These are phyloP conservation scores for Drosophila neocordata DNA, from an alignment of 1,140 invertebrate species.

Conservation along the genomic window DNA sequence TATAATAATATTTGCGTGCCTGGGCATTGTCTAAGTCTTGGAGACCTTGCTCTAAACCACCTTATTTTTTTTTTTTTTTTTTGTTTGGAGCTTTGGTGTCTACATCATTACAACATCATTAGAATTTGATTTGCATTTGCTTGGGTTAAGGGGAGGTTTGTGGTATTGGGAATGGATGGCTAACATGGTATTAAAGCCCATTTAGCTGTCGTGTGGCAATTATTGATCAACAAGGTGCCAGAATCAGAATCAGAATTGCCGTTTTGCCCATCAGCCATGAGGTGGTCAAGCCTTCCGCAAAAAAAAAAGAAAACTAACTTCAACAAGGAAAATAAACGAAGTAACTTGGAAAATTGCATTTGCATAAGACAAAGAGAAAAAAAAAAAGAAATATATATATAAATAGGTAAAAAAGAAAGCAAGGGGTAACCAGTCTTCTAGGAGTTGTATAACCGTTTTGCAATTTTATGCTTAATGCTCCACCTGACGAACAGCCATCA, in stretches of 20 bases:
- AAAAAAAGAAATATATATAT: not conserved
- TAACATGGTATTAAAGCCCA: constrained; percentile 80
- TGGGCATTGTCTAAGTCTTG: constrained; percentile 53
- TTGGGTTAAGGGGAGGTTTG: constrained; percentile 35
- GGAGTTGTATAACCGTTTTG: constrained; percentile 45
- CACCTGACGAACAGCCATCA: constrained; percentile 19
- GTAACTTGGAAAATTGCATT: constrained; percentile 33
- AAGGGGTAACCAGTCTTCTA: constrained; percentile 24
- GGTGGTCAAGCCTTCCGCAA: not conserved
- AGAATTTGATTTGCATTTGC: constrained; percentile 82
- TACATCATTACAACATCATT: constrained; percentile 78
- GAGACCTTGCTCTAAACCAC: not conserved
- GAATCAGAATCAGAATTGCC: constrained; percentile 40
- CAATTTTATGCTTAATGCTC: constrained; percentile 56
- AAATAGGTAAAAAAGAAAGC: not conserved
- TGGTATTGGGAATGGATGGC: constrained; percentile 16
- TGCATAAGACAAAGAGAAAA: constrained; percentile 36
- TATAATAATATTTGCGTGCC: constrained; percentile 80
- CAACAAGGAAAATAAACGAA: not conserved
- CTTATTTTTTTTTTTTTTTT: not conserved
- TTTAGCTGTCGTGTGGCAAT: constrained; percentile 82
- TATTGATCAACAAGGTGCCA: constrained; percentile 83
- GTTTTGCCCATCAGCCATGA: constrained; percentile 9
- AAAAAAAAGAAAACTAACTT: too few species aligned
- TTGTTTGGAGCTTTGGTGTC: constrained; percentile 39